phyloP scores from a whole-genome alignment of 2,797 vertebrate genomes.

The Graptemys geographica region DNA sequence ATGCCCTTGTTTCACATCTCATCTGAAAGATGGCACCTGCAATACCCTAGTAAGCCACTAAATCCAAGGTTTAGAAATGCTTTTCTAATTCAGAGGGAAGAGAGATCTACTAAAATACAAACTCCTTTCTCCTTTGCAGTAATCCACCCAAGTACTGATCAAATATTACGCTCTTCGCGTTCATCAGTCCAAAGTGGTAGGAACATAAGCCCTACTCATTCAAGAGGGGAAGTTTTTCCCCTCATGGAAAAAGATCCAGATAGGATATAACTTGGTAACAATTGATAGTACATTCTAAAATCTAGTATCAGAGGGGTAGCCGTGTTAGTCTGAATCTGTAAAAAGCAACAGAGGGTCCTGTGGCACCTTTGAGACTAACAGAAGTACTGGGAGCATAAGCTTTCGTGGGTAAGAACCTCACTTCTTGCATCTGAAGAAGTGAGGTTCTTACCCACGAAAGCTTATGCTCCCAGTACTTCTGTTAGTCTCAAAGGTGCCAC shows the following conservation, averaged over 20 bases:
- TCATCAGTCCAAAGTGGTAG: not conserved
- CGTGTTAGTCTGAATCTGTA: no score
- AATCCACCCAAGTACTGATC: not conserved
- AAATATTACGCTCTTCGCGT: not conserved
- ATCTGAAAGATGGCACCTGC: not conserved
- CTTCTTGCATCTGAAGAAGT: no score
- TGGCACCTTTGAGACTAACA: no score
- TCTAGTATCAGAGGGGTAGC: no score
- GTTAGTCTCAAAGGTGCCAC: no score
- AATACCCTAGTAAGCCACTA: not conserved
- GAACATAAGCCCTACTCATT: not conserved
- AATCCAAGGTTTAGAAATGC: not conserved
- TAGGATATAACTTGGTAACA: not conserved
- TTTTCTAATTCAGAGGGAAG: not conserved
- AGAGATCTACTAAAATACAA: not conserved
- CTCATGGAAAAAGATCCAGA: not conserved
- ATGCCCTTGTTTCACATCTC: slow-evolving; percentile 4
- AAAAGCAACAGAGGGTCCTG: no score
- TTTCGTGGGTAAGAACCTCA: no score
- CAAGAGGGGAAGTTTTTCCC: not conserved
- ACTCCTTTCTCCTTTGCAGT: not conserved
- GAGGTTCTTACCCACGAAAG: no score
- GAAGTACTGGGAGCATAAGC: no score
- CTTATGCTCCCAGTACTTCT: no score
- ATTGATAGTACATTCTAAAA: not conserved